phyloP scores from a whole-genome alignment of 2,113 vertebrate species.

The Gavia stellata region DNA sequence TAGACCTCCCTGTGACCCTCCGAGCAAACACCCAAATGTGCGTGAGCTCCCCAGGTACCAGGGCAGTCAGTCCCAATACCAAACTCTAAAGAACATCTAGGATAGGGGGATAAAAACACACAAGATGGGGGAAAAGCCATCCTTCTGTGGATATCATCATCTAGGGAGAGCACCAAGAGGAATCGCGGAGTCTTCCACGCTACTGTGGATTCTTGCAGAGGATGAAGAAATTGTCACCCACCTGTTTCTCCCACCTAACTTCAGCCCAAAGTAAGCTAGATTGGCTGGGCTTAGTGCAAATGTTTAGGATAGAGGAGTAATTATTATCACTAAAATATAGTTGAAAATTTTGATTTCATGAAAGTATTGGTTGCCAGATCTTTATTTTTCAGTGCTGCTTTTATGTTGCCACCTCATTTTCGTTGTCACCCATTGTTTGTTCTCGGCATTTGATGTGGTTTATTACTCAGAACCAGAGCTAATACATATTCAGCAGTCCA shows the following conservation, averaged over 20 bases:
- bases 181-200: neutral
- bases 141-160: neutral
- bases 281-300: neutral
- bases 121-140: accelerated
- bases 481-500: slow-evolving; percentile 42
- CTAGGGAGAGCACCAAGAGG: neutral
- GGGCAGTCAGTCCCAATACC: neutral
- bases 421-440: slow-evolving; percentile 38
- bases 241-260: neutral
- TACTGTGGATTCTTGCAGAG: accelerated
- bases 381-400: slow-evolving; percentile 35
- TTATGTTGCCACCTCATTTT: slow-evolving; percentile 60
- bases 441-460: slow-evolving; percentile 36
- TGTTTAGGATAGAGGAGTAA: neutral
- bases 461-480: slow-evolving; percentile 61
- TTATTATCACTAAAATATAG: neutral
- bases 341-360: neutral
- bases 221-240: neutral
- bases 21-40: neutral
- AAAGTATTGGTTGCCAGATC: neutral
- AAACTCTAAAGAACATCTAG: neutral
- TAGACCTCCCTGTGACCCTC: neutral
- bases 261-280: neutral
- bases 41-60: neutral
- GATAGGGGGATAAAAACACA: neutral